Percentiles rank a stretch among this genome's conserved stretches.
phyloP scores from a whole-genome alignment of 2,888 invertebrate genomes.

The Andrena chrysosceles region DNA sequence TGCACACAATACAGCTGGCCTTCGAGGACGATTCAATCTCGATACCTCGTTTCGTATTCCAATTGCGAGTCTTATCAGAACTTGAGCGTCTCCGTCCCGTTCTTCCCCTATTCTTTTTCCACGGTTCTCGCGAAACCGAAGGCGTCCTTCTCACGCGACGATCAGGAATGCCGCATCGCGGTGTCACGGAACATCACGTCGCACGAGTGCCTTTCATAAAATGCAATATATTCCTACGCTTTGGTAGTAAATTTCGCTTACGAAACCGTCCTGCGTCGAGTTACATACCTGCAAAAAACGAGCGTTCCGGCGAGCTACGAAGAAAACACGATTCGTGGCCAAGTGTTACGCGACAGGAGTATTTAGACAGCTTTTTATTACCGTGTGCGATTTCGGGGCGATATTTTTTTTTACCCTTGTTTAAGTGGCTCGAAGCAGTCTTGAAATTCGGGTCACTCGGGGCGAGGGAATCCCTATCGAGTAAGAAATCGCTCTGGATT shows the following conservation, averaged over 20 bases:
- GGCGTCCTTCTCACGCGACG: background rate
- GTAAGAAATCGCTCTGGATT: background rate
- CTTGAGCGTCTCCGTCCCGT: background rate
- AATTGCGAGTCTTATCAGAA: background rate
- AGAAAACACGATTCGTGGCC: background rate
- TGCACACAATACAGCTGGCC: background rate
- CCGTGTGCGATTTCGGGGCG: too few relatives aligned
- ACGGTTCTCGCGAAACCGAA: background rate
- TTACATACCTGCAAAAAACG: too few relatives aligned
- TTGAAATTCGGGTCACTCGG: background rate
- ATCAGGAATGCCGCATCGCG: background rate
- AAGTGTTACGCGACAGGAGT: background rate
- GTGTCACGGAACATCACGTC: background rate
- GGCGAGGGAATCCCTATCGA: background rate
- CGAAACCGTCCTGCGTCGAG: background rate
- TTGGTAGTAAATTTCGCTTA: background rate
- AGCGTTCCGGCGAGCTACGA: too few relatives aligned
- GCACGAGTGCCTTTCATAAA: background rate
- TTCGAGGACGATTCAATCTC: background rate
- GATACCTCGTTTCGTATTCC: conserved; percentile 2
- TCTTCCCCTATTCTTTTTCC: background rate
- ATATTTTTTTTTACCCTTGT: too few relatives aligned
- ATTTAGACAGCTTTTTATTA: background rate
- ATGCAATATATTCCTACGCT: background rate
- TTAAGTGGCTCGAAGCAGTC: too few relatives aligned